Evolutionary conservation across 2,113 vertebrate genomes (phyloP).

Genomic region (Paedocypris sp.): DNA sequence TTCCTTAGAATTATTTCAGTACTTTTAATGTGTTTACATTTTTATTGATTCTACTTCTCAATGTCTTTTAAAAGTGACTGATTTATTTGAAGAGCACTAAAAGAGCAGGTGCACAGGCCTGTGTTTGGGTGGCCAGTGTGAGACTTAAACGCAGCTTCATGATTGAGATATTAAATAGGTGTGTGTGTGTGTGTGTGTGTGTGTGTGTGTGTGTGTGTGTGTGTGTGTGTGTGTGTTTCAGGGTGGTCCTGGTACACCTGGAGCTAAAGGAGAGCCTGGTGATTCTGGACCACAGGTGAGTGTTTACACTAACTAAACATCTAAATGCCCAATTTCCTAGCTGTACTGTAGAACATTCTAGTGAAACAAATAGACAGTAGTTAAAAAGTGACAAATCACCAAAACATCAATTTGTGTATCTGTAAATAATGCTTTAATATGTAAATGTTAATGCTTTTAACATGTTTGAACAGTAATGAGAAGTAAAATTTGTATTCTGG

Average conservation of each 20-base stretch:
- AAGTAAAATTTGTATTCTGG: too few relatives aligned
- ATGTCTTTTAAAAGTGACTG: too few relatives aligned
- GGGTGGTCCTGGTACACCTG: slow-evolving; percentile 79
- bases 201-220: slow-evolving; percentile 4
- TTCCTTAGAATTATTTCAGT: background rate
- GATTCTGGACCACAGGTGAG: slow-evolving; percentile 83
- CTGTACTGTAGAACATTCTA: background rate
- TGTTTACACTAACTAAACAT: too few relatives aligned
- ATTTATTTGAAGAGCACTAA: background rate
- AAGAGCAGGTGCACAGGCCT: background rate
- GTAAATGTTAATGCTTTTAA: too few relatives aligned
- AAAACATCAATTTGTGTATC: too few relatives aligned
- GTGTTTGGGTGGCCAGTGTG: background rate
- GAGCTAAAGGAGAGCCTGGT: slow-evolving; percentile 87
- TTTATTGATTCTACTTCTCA: too few relatives aligned
- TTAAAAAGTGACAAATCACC: too few relatives aligned
- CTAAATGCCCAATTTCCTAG: too few relatives aligned
- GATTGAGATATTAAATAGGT: slow-evolving; percentile 1
- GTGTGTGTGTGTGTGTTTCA: slow-evolving; percentile 44
- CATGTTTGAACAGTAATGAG: too few relatives aligned
- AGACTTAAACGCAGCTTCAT: background rate
- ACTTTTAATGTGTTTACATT: background rate
- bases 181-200: slow-evolving; percentile 9
- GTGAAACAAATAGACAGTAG: background rate
- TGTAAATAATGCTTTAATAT: too few relatives aligned